These are phyloP conservation scores for Hystrix cristata DNA, from an alignment of 2,113 vertebrate genomes.

Conservation along the genomic window DNA sequence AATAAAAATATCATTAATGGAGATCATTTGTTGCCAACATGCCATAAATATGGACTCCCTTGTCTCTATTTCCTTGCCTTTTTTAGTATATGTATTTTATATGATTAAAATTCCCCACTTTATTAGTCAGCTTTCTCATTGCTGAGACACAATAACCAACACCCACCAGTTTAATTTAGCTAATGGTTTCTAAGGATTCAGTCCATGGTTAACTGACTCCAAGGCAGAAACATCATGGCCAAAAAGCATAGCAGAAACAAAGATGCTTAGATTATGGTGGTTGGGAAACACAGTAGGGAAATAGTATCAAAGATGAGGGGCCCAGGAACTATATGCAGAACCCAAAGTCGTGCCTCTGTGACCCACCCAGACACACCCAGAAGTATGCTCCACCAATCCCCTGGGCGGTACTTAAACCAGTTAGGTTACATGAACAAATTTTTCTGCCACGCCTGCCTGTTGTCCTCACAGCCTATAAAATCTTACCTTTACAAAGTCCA, in stretches of 20 bases:
- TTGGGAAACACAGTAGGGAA: not conserved
- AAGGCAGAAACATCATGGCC: not conserved
- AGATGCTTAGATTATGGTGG: not conserved
- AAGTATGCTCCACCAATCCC: not conserved
- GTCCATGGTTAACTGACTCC: not conserved
- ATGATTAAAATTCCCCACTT: not conserved
- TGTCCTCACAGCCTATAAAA: not conserved
- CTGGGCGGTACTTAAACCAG: not conserved
- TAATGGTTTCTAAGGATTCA: not conserved
- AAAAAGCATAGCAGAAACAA: not conserved
- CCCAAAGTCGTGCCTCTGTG: not conserved
- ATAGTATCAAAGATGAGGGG: not conserved
- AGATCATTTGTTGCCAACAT: not conserved
- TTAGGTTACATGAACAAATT: not conserved
- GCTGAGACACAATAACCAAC: not conserved
- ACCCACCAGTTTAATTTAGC: not conserved
- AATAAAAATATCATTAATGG: not conserved
- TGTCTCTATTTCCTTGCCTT: not conserved
- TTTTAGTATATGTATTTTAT: not conserved
- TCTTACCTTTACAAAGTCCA: not conserved
- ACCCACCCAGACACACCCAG: not conserved
- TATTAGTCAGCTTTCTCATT: not conserved
- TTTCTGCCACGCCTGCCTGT: not conserved
- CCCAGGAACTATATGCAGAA: not conserved
- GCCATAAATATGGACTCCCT: not conserved